Conservation (phyloP, 2,113 vertebrate species). For the Gymnocephalus cernua region DNA sequence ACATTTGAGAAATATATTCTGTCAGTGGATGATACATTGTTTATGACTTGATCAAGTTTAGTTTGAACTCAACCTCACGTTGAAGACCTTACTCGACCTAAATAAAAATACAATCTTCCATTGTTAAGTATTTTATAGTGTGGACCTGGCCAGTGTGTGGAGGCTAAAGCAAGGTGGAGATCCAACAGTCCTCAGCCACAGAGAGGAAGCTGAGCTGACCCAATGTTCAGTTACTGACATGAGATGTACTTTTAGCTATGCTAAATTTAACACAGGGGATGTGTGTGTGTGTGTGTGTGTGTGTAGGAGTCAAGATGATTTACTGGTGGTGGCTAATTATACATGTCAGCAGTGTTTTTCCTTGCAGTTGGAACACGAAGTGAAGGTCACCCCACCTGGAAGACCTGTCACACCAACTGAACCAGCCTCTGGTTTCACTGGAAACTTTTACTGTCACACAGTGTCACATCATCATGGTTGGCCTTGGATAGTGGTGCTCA, state of each 20-base stretch:
- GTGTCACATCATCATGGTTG: constrained; percentile 34
- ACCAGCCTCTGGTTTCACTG: constrained; percentile 48
- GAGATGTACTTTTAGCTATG: constrained; percentile 41
- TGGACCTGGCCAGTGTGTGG: not conserved
- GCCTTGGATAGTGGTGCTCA: constrained; percentile 49
- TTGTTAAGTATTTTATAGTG: not conserved
- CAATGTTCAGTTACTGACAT: constrained; percentile 38
- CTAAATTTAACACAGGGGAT: constrained; percentile 63
- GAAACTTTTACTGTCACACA: constrained; percentile 47
- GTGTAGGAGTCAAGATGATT: constrained; percentile 42
- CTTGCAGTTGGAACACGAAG: constrained; percentile 56
- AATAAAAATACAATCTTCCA: not conserved
- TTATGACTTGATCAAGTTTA: not conserved
- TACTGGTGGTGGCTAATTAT: constrained; percentile 60
- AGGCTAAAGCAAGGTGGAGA: constrained; percentile 11
- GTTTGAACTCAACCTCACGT: not conserved
- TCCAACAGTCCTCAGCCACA: constrained; percentile 12
- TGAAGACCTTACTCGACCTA: not conserved
- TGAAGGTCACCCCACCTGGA: constrained; percentile 70
- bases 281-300: constrained; percentile 17
- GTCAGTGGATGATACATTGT: not conserved
- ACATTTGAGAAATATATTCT: not conserved
- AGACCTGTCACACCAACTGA: constrained; percentile 54
- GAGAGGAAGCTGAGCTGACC: constrained; percentile 35
- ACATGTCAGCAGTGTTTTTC: constrained; percentile 67